phyloP scores from a whole-genome alignment of 2,888 invertebrate species.

The Torymus auratus region DNA sequence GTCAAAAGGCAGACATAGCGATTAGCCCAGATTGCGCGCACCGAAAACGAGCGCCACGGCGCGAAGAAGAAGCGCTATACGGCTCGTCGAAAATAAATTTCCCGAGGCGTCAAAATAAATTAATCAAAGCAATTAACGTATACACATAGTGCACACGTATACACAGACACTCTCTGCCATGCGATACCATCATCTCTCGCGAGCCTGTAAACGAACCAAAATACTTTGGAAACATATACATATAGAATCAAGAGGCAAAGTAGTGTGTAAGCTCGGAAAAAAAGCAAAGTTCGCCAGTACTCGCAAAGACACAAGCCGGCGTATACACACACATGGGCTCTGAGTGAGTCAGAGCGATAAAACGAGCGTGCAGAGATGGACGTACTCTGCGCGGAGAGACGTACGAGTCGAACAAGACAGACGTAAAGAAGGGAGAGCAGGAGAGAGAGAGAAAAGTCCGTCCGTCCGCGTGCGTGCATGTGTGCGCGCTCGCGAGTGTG shows the following conservation, averaged over 20 bases:
- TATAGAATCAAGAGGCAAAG: no score
- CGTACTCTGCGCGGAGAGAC: constrained; percentile 60
- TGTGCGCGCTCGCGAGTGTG: constrained; percentile 62
- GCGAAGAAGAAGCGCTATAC: not conserved
- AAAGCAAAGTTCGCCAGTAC: not conserved
- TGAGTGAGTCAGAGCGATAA: constrained; percentile 27
- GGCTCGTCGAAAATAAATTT: constrained; percentile 37
- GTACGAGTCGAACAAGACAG: constrained; percentile 64
- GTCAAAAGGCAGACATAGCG: constrained; percentile 6
- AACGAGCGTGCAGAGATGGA: constrained; percentile 48
- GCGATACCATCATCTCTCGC: constrained; percentile 30
- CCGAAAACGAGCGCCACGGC: constrained; percentile 1
- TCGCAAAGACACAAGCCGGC: not conserved
- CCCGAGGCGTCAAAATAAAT: constrained; percentile 44
- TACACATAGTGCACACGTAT: not conserved
- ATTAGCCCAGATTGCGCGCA: constrained; percentile 21
- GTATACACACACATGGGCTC: not conserved
- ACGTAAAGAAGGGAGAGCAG: constrained; percentile 51
- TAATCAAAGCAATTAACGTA: constrained; percentile 37
- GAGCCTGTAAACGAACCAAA: no score
- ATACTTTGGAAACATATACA: no score
- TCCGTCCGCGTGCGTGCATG: constrained; percentile 34
- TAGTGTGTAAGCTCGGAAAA: no score
- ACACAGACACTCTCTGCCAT: constrained; percentile 14
- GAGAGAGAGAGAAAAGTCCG: not conserved